Conservation (phyloP, 2,797 vertebrate species). For the Lophius americanus region DNA sequence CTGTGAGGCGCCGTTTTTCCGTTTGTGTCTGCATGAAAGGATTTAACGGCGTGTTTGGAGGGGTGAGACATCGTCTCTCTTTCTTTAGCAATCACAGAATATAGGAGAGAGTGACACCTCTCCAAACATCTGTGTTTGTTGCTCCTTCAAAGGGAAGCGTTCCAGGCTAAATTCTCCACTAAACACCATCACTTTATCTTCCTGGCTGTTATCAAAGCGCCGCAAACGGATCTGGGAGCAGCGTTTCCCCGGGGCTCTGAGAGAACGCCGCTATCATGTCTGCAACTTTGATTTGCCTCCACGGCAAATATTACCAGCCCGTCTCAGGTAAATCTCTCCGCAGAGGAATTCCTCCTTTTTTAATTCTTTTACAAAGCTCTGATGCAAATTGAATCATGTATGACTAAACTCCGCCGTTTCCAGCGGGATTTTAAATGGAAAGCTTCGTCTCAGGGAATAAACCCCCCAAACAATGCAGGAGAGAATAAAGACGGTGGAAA, state of each 20-base stretch:
- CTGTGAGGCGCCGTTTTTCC: not conserved
- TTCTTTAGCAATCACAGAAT: not conserved
- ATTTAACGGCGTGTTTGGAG: not conserved
- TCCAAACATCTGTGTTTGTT: conserved; percentile 10
- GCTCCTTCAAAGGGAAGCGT: conserved; percentile 22
- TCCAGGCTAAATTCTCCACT: conserved; percentile 28
- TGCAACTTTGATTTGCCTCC: conserved; percentile 65
- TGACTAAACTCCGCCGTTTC: conserved; percentile 51
- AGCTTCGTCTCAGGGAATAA: conserved; percentile 32
- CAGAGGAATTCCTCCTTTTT: conserved; percentile 48
- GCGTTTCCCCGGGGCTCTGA: conserved; percentile 49
- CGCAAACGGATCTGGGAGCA: conserved; percentile 59
- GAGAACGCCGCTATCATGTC: conserved; percentile 26
- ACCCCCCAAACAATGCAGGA: conserved; percentile 2
- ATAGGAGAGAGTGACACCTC: not conserved
- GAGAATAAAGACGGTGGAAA: conserved; percentile 40
- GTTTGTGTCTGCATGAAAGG: not conserved
- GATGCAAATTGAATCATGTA: conserved; percentile 56
- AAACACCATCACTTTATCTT: conserved; percentile 43
- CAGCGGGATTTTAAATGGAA: conserved; percentile 55
- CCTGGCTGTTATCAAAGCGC: conserved; percentile 49
- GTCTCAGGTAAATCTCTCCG: conserved; percentile 45
- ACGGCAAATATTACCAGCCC: conserved; percentile 59
- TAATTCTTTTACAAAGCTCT: conserved; percentile 61
- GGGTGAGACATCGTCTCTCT: not conserved